A percentile compares a stretch with the other conserved stretches of the same genome.
Evolutionary conservation across 2,113 vertebrate species (phyloP).

Genomic region (Nannobrachium achirus): DNA sequence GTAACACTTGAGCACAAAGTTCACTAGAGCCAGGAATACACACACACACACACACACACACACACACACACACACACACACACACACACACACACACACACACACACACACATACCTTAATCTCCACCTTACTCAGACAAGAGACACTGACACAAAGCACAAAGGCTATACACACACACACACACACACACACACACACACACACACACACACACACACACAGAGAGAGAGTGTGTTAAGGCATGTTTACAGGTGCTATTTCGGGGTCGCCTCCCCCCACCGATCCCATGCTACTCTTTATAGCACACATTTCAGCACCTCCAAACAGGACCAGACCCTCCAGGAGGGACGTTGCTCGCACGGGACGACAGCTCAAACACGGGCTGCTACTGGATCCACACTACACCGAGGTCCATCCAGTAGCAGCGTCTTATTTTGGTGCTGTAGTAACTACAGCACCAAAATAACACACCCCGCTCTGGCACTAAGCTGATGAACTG

Average conservation of each 20-base stretch:
- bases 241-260: conserved; percentile 61
- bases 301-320: conserved; percentile 45
- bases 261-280: conserved; percentile 39
- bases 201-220: neutral
- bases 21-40: conserved; percentile 60
- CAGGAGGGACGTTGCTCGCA: conserved; percentile 7
- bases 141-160: neutral
- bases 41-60: neutral
- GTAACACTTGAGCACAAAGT: conserved; percentile 67
- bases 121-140: neutral
- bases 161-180: conserved; percentile 28
- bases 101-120: neutral
- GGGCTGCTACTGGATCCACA: neutral
- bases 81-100: conserved; percentile 3
- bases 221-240: conserved; percentile 5
- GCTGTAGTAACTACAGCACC: neutral
- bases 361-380: conserved; percentile 13
- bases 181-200: conserved; percentile 24
- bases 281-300: conserved; percentile 37
- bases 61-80: conserved; percentile 17
- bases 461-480: conserved; percentile 1
- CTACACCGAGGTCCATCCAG: too few relatives aligned
- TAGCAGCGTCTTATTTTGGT: too few relatives aligned
- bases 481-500: neutral
- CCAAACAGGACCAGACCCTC: conserved; percentile 12